Evolutionary conservation across 2,113 vertebrate species (phyloP).

Genomic region (Pleuronectes platessa): DNA sequence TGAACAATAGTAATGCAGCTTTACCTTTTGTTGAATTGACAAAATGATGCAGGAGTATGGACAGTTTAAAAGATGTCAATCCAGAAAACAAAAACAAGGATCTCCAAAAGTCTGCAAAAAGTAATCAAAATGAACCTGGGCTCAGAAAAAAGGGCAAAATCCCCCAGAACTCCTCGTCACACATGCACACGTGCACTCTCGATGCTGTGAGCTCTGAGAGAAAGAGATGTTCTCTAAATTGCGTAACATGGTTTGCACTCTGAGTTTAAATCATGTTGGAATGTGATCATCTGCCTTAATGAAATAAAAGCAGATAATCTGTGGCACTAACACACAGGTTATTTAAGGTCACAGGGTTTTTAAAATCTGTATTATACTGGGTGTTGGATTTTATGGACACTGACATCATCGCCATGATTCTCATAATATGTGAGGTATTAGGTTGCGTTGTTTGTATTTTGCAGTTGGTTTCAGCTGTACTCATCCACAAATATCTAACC

Average conservation of each 20-base stretch:
- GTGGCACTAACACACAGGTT: slow-evolving; percentile 3
- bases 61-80: neutral
- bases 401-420: neutral
- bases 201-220: neutral
- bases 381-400: neutral
- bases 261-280: neutral
- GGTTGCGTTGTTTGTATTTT: neutral
- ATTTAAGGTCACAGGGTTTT: neutral
- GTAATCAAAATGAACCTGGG: neutral
- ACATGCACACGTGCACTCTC: neutral
- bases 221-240: neutral
- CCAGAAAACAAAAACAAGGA: too few species aligned
- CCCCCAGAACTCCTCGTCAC: too few species aligned
- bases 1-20: neutral
- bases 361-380: neutral
- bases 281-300: slow-evolving; percentile 15
- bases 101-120: neutral
- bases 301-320: slow-evolving; percentile 22
- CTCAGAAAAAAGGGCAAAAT: neutral
- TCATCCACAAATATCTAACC: neutral
- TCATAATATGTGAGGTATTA: neutral
- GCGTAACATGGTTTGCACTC: slow-evolving; percentile 25
- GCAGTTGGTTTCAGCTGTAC: neutral
- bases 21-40: neutral
- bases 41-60: neutral